Evolutionary conservation across 1,140 invertebrate genomes (phyloP), one percentile per base, ranked within the genome.

Genomic region (Trachymyrmex cornetzi): DNA sequence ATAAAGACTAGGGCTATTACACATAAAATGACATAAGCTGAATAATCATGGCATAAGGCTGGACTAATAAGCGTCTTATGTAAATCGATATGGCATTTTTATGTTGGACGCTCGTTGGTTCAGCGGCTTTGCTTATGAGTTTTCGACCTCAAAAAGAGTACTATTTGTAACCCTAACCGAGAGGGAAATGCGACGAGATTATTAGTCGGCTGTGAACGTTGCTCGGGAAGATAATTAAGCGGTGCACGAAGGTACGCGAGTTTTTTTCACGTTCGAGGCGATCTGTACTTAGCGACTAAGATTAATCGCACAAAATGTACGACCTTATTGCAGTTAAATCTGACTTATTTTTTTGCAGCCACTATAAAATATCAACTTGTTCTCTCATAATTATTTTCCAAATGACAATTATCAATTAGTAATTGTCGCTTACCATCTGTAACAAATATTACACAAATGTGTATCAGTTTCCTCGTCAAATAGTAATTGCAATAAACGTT

Each of bases 201-300:
- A 86, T 82, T 81, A 88, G 69, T 34, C 50, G 55, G 48, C 64
- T 22, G 55, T 48, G n/a, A 88, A 67, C 14, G 55, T 77, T 86
- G 61, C n/a, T 44, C 88, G 50, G 88, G 61, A 63, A 38, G 34
- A 27, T 69, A 50, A 67, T 88, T 74, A 75, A 77, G 44, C 53
- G 24, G 24, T 30, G 16, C 24, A 24, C 61, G 24, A n/a, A 66
- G 24, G 48, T 22, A 19, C 9, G 30, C n/a, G 24, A 3, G 53
- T 74, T 80, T 74, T 64, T 63, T 59, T 59, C 34, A 27, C 38
- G 16, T 34, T 34, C 6, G 50, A 61, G 16, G 3, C 14, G 50
- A 85, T 77, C 66, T 72, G 34, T 12, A 27, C 72, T 80, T 7
- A 67, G 7, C 24, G 19, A 38, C 14, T 34, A 44, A 44, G 38